Evolutionary conservation across 2,113 vertebrate species (phyloP), one percentile per base, ranked within the genome.

Genomic region (Rhinoptilus africanus): DNA sequence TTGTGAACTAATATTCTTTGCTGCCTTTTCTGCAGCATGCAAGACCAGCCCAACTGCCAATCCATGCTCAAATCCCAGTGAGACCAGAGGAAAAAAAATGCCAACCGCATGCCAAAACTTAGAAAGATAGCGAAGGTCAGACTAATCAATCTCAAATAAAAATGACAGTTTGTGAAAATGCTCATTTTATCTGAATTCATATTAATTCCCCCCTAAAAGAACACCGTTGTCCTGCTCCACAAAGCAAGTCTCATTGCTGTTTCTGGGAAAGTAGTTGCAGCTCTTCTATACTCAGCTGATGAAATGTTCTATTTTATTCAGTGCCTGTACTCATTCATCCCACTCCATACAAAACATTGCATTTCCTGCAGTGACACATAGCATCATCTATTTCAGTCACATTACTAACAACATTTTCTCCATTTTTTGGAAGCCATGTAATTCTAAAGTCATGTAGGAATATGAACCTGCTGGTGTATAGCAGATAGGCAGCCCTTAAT

Each of bases 61-160:
- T 82, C 66, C 57, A 43, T 35, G n/a, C 54, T 82, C 53, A 94
- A 91, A 85, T 85, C 73, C 68, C 62, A 78, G 39, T 24, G 32
- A 85, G 28, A 90, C 54, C 67, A 88, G 72, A 63, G 41, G 69
- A 63, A 10, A 89, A 77, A 71, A 80, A 67, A 71, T 75, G 20
- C 24, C 85, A 86, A 7, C 41, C 6, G 47, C 21, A 48, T 48
- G 21, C 47, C 47, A 80, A 79, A 92, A 92, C 43, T 75, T 35
- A 82, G 53, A 75, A 92, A 93, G 73, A 89, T n/a, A 89, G 47
- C 48, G 80, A 92, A 95, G 76, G 89, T 95, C 94, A 92, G 53
- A 81, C 39, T 89, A 88, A 95, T 89, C 83, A 89, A 82, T 95
- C 94, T 92, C 63, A 76, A 88, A 85, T 74, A 84, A 85, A 97